Percentiles rank a stretch among this genome's conserved stretches.
phyloP scores from a whole-genome alignment of 1,140 invertebrate genomes.

The Pogonomyrmex californicus region DNA sequence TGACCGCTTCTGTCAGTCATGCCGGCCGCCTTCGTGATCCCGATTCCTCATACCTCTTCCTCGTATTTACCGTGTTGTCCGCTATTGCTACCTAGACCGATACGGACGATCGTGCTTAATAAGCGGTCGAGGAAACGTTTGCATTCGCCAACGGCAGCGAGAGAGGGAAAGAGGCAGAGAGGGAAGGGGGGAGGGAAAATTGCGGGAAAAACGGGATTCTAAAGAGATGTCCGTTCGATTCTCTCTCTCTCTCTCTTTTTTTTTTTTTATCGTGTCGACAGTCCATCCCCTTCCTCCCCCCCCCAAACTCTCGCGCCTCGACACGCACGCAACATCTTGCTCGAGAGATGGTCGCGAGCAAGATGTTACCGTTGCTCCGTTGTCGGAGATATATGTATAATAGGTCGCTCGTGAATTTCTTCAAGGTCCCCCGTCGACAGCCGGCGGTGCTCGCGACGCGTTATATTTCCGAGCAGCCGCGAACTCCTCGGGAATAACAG shows the following conservation, averaged over 20 bases:
- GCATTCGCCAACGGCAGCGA: slow-evolving; percentile 21
- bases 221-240: not conserved
- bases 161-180: too few relatives aligned
- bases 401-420: slow-evolving; percentile 32
- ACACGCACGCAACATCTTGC: not conserved
- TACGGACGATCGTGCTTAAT: slow-evolving; percentile 25
- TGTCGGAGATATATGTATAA: too few relatives aligned
- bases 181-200: not conserved
- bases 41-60: slow-evolving; percentile 29
- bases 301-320: not conserved
- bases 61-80: slow-evolving; percentile 20
- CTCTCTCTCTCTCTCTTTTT: too few relatives aligned
- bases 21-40: slow-evolving; percentile 40
- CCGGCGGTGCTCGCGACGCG: not conserved
- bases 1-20: slow-evolving; percentile 61
- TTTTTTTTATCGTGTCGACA: not conserved
- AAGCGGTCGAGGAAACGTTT: slow-evolving; percentile 10
- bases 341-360: not conserved
- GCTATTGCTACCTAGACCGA: slow-evolving; percentile 41
- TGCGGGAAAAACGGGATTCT: not conserved
- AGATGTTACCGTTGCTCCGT: slow-evolving; percentile 4
- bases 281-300: not conserved
- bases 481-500: not conserved
- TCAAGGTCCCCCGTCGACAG: slow-evolving; percentile 16
- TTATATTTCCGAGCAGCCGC: slow-evolving; percentile 3